phyloP scores from a whole-genome alignment of 2,888 invertebrate genomes.

The Lasioglossum oenotherae region DNA sequence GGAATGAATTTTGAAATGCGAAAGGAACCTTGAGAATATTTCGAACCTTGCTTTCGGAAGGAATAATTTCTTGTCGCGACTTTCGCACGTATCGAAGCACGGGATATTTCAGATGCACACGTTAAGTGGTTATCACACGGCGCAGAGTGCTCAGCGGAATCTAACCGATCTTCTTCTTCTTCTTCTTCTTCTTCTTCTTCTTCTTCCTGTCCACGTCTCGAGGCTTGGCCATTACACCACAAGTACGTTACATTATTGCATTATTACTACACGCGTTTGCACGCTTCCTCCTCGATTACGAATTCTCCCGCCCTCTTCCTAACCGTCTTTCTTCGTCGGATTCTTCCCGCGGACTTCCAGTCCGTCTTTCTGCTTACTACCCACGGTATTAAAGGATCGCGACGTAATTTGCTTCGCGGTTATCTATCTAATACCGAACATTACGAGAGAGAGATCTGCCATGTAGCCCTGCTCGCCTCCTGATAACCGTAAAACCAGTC shows the following conservation, averaged over 20 bases:
- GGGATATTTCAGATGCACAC: slow-evolving; percentile 2
- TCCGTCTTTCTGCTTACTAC: slow-evolving; percentile 22
- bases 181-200: slow-evolving; percentile 12
- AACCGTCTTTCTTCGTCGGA: slow-evolving; percentile 26
- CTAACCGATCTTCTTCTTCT: slow-evolving; percentile 8
- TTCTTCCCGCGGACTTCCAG: slow-evolving; percentile 36
- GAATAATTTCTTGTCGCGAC: neutral
- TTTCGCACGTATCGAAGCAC: neutral
- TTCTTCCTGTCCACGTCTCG: slow-evolving; percentile 21
- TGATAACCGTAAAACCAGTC: slow-evolving; percentile 1
- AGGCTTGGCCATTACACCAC: slow-evolving; percentile 17
- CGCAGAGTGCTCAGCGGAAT: neutral
- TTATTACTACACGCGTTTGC: slow-evolving; percentile 49
- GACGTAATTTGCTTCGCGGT: slow-evolving; percentile 47
- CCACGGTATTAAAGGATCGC: slow-evolving; percentile 34
- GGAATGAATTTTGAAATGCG: neutral
- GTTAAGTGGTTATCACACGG: neutral
- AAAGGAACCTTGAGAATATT: neutral
- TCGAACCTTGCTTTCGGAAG: neutral
- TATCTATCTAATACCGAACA: slow-evolving; percentile 43
- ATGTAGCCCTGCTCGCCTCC: slow-evolving; percentile 3
- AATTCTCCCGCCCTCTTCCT: slow-evolving; percentile 32
- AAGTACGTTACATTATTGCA: slow-evolving; percentile 49
- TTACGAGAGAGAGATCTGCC: slow-evolving; percentile 19
- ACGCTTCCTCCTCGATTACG: slow-evolving; percentile 54